Conservation (phyloP, 2,888 invertebrate species). For the Rotaria sp. region DNA sequence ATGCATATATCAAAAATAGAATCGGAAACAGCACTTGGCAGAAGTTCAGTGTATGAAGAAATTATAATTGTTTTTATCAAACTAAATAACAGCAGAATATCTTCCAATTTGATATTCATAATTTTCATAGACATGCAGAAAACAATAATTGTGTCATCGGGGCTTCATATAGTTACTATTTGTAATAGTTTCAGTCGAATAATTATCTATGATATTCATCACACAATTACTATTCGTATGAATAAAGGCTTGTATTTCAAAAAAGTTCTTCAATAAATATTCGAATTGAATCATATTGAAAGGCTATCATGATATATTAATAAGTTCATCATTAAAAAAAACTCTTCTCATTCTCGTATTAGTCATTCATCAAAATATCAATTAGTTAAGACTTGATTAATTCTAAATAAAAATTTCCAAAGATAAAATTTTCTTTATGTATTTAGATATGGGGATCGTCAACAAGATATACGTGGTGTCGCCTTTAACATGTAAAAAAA, state of each 20-base stretch:
- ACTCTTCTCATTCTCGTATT: slow-evolving; percentile 69
- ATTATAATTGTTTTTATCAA: no score
- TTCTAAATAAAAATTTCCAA: no score
- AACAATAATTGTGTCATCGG: slow-evolving; percentile 71
- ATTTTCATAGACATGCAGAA: slow-evolving; percentile 69
- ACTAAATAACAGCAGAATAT: neutral
- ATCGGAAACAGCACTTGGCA: slow-evolving; percentile 67
- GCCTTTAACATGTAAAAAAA: slow-evolving; percentile 80
- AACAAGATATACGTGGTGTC: slow-evolving; percentile 78
- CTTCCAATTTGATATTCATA: slow-evolving; percentile 72
- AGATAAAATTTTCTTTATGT: neutral
- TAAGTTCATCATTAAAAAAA: slow-evolving; percentile 43
- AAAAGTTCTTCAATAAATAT: no score
- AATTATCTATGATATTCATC: slow-evolving; percentile 72
- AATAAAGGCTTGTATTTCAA: no score
- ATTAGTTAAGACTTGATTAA: slow-evolving; percentile 66
- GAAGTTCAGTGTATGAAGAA: slow-evolving; percentile 55
- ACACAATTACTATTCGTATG: slow-evolving; percentile 67
- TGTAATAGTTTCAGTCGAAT: slow-evolving; percentile 81
- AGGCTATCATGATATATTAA: slow-evolving; percentile 61
- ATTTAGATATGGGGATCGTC: slow-evolving; percentile 70
- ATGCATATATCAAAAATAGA: slow-evolving; percentile 58
- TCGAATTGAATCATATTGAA: slow-evolving; percentile 63
- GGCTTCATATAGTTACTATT: slow-evolving; percentile 70
- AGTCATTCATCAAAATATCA: slow-evolving; percentile 88